Evolutionary conservation across 1,140 invertebrate species (phyloP), one percentile per base, ranked within the genome.

Genomic region (Hypsibius dujardini): DNA sequence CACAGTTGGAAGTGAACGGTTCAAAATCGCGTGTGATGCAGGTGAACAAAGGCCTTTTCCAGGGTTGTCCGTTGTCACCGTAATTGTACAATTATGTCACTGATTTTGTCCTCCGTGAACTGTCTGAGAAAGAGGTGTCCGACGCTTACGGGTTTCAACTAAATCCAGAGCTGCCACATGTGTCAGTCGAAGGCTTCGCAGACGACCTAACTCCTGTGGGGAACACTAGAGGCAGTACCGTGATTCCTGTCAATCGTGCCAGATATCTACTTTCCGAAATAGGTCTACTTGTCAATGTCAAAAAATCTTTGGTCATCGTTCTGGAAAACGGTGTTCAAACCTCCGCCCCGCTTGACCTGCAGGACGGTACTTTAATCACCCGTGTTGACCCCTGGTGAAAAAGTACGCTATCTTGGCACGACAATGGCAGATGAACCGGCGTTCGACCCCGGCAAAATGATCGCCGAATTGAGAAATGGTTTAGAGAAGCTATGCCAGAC

Each of bases 1-100:
- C 50, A 7, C 50, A 56, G 50, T n/a, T 56, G 50, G 50, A 56
- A 56, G 50, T 56, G 50, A 56, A 56, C 50, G 50, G 50, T n/a
- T n/a, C 7, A 56, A 56, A n/a, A n/a, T 56, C 50, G 7, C 7
- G 50, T 12, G 50, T 56, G 7, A 56, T 56, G 7, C 50, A 7
- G 50, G 50, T 56, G 7, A 56, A n/a, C 7, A 56, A 56, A 56
- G 50, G 50, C n/a, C 7, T 56, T n/a, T 56, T 56, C 50, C 50
- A 56, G n/a, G 50, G 50, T n/a, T 7, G 7, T 7, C 50, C 50
- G n/a, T n/a, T 56, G 50, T 56, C 50, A 56, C 50, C 50, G 7
- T 7, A 7, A 56, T n/a, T 12, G 50, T 56, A 56, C 50, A 56
- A 56, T n/a, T 12, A 12, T n/a, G 50, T n/a, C 7, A 56, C 50